Percentiles rank a stretch among this genome's conserved stretches.
These are phyloP conservation scores for Drosophila ironensis DNA, from an alignment of 1,140 invertebrate genomes.

Conservation along the genomic window DNA sequence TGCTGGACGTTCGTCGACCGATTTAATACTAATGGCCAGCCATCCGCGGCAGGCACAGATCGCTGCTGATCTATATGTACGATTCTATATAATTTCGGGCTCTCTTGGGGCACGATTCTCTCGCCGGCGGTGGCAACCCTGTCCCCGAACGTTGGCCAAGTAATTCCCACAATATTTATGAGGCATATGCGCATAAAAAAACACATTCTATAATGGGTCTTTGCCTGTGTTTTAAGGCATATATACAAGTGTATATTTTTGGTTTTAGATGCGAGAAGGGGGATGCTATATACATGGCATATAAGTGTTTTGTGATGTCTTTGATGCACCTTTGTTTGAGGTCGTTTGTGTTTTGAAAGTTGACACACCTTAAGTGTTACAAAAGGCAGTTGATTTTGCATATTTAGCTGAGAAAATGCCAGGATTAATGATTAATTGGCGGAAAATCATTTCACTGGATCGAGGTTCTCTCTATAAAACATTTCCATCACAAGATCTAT, in stretches of 20 bases:
- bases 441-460: conserved; percentile 6
- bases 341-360: conserved; percentile 62
- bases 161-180: conserved; percentile 76
- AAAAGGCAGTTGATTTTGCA: neutral
- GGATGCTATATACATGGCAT: conserved; percentile 5
- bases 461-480: neutral
- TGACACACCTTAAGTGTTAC: conserved; percentile 31
- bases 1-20: conserved; percentile 78
- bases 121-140: conserved; percentile 55
- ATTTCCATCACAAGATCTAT: conserved; percentile 22
- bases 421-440: neutral
- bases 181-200: conserved; percentile 73
- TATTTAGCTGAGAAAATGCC: neutral
- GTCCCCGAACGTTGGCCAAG: conserved; percentile 55
- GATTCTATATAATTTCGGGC: conserved; percentile 3
- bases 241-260: conserved; percentile 19
- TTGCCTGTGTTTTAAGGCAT: conserved; percentile 18
- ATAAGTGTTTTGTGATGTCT: conserved; percentile 42
- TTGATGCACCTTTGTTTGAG: conserved; percentile 62
- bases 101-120: neutral
- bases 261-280: neutral
- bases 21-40: conserved; percentile 77
- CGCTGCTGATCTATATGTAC: conserved; percentile 47
- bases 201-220: conserved; percentile 72
- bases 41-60: conserved; percentile 43